Evolutionary conservation across 2,113 vertebrate genomes (phyloP).

Genomic region (Ginglymostoma cirratum): DNA sequence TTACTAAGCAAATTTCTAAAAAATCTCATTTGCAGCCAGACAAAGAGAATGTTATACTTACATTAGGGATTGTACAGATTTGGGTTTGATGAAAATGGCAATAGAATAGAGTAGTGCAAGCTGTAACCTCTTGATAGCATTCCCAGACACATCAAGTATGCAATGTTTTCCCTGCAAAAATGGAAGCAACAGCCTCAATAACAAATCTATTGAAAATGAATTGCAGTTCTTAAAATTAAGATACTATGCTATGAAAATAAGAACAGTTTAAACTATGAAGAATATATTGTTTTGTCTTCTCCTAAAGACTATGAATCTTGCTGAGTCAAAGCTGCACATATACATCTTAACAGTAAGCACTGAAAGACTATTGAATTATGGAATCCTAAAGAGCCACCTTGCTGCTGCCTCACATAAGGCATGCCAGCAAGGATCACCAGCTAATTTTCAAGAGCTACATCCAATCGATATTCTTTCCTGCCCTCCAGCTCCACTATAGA

Average conservation of each 20-base stretch:
- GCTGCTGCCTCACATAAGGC: background rate
- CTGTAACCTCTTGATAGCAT: conserved; percentile 97
- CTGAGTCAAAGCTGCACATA: background rate
- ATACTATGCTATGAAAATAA: background rate
- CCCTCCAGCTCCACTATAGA: background rate
- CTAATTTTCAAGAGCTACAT: background rate
- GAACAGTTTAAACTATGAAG: background rate
- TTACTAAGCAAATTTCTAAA: background rate
- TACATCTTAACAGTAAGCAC: background rate
- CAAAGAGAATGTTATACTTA: conserved; percentile 57
- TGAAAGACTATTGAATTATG: background rate
- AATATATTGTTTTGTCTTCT: background rate
- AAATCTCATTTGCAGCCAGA: background rate
- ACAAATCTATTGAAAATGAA: background rate
- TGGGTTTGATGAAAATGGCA: conserved; percentile 99
- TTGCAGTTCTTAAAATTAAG: conserved; percentile 20
- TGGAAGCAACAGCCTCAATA: background rate
- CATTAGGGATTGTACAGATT: conserved; percentile 96
- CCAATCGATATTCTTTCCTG: background rate
- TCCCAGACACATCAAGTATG: conserved; percentile 96
- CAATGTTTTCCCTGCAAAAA: conserved; percentile 85
- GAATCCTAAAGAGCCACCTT: background rate
- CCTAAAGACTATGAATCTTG: background rate
- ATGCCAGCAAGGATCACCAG: background rate
- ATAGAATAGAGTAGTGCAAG: conserved; percentile 97